Evolutionary conservation across 2,888 invertebrate species (phyloP).

Genomic region (Phorcus lineatus): DNA sequence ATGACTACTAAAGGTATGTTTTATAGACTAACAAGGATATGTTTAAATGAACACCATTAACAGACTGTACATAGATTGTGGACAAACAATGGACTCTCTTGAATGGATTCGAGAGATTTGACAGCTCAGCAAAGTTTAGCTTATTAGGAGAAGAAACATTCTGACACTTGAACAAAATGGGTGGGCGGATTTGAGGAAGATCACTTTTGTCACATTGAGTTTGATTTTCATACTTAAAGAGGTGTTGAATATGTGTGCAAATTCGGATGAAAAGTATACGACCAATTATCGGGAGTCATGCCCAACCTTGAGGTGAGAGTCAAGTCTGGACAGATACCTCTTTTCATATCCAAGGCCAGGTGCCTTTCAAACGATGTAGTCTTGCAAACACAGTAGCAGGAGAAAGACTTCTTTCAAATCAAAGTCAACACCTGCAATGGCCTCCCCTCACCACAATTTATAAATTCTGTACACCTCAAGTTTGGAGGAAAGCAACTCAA

Average conservation of each 20-base stretch:
- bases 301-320: background rate
- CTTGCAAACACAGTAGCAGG: background rate
- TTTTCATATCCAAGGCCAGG: slow-evolving; percentile 1
- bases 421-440: slow-evolving; percentile 5
- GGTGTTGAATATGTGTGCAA: slow-evolving; percentile 14
- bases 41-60: no score
- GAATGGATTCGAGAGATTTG: background rate
- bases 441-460: background rate
- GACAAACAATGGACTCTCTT: no score
- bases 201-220: slow-evolving; percentile 17
- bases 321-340: background rate
- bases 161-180: slow-evolving; percentile 18
- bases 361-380: background rate
- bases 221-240: slow-evolving; percentile 20
- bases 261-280: background rate
- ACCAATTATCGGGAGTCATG: slow-evolving; percentile 4
- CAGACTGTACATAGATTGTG: no score
- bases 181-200: slow-evolving; percentile 1
- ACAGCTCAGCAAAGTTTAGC: slow-evolving; percentile 3
- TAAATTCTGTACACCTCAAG: background rate
- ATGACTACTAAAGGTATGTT: no score
- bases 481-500: background rate
- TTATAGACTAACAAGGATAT: no score
- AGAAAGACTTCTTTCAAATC: background rate
- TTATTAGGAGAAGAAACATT: background rate